Base-by-base conservation (phyloP, 2,113 vertebrate genomes). In the Fukomys damarensis region DNA sequence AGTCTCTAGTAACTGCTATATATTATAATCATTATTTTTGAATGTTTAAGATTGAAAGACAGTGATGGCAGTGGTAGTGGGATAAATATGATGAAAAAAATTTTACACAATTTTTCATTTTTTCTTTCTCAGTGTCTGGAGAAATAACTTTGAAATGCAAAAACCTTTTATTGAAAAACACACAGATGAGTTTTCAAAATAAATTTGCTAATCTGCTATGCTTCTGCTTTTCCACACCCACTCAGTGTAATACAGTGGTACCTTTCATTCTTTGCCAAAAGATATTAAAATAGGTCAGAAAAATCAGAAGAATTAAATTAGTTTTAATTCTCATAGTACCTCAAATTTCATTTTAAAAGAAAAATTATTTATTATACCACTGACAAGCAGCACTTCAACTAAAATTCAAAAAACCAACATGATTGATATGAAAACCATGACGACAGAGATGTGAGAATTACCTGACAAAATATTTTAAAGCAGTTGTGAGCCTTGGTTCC, bases 401-500 rank as follows among this genome's bases (percentile, higher is more conserved):
- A 38, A 30, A 59, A 24, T 54, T 13, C 3, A 80, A 80, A 70
- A 80, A 32, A 38, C 30, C 28, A 28, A 16, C 43, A 32, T 12
- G 10, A 58, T 59, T 30, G 30, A 54, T 24, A 43, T 38, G 30
- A 81, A 59, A 38, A 32, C 32, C 24, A 46, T 38, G 52, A 63
- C 52, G 24, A 17, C 32, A 94, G 58, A 41, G 52, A 43, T 86
- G 20, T 56, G 77, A 87, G 32, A 49, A 38, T n/a, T 61, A n/a
- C n/a, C 30, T 79, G 10, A 32, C 5, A 77, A 77, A 20, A 46
- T 38, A 80, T 61, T 43, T 63, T 80, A 68, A 80, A 68, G 63
- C 14, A 80, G 16, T 4, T 38, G n/a, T 70, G 11, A 43, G 96
- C 96, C 97, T 90, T 97, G 93, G 98, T 98, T 98, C 98, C 98